A percentile compares a stretch with the other conserved stretches of the same genome.
These are phyloP conservation scores for Tenualosa ilisha DNA, from an alignment of 2,797 vertebrate genomes.

Conservation along the genomic window DNA sequence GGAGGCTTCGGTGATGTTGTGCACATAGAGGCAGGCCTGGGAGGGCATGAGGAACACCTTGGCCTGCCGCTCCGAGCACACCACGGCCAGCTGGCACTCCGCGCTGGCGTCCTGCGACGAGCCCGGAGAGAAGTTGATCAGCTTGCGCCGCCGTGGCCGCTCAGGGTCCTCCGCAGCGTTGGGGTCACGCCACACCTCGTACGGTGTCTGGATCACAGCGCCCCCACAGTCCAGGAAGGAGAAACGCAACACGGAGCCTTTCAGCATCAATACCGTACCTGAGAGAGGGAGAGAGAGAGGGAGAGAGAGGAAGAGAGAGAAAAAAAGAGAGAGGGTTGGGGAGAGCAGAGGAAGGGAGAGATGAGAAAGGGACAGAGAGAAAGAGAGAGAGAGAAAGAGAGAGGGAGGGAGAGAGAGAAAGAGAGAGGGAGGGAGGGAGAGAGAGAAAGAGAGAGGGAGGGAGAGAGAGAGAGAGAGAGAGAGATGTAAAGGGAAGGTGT, in stretches of 20 bases:
- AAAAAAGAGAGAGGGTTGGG: too few species aligned
- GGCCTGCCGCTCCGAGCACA: constrained; percentile 98
- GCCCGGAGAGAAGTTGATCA: constrained; percentile 87
- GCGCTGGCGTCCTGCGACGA: constrained; percentile 84
- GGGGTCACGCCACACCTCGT: constrained; percentile 91
- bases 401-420: too few species aligned
- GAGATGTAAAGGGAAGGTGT: not conserved
- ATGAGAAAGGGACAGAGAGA: not conserved
- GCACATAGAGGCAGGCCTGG: constrained; percentile 92
- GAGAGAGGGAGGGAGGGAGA: not conserved
- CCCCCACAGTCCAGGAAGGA: constrained; percentile 89
- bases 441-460: not conserved
- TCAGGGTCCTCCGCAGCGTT: constrained; percentile 85
- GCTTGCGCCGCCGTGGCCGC: constrained; percentile 83
- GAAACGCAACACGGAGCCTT: constrained; percentile 89
- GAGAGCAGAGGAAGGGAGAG: not conserved
- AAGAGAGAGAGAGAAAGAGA: not conserved
- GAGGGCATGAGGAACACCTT: constrained; percentile 97
- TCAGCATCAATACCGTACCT: constrained; percentile 90
- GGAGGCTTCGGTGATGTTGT: constrained; percentile 98
- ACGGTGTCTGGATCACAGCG: constrained; percentile 81
- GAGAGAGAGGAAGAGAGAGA: not conserved
- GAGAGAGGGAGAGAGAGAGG: constrained; percentile 24
- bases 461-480: not conserved
- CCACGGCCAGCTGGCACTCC: constrained; percentile 91